Evolutionary conservation across 2,797 vertebrate genomes (phyloP).

Genomic region (Calcarius lapponicus): DNA sequence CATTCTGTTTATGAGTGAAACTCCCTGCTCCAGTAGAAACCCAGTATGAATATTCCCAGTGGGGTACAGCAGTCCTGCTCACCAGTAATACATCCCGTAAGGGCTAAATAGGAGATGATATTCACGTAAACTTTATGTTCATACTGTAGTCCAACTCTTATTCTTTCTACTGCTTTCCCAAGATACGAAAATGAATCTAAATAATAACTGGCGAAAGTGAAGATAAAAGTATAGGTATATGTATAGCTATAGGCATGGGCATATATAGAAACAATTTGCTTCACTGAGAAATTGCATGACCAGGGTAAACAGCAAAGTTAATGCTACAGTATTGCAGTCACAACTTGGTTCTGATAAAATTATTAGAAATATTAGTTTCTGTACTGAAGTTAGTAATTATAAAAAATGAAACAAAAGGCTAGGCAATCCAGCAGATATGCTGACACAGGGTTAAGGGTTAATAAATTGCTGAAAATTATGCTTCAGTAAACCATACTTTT

Average conservation of each 20-base stretch:
- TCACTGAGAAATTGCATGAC: background rate
- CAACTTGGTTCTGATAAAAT: background rate
- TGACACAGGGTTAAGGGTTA: background rate
- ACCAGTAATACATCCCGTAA: background rate
- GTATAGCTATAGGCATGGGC: no score
- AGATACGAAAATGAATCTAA: background rate
- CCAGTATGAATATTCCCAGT: background rate
- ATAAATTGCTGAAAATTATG: background rate
- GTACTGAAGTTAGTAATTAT: background rate
- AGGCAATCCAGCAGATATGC: background rate
- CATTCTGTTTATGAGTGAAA: background rate
- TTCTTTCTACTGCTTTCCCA: background rate
- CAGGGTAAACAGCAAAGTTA: background rate
- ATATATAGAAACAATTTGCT: background rate
- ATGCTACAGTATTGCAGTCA: background rate
- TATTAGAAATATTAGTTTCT: background rate
- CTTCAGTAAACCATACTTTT: background rate
- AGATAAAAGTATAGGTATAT: no score
- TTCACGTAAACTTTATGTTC: background rate
- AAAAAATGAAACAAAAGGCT: background rate
- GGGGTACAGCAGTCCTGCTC: background rate
- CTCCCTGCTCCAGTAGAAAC: background rate
- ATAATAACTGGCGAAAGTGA: background rate
- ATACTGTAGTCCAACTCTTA: background rate
- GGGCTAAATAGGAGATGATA: background rate